Evolutionary conservation across 2,888 invertebrate genomes (phyloP).

Genomic region (Melikaiella ostensackeni): DNA sequence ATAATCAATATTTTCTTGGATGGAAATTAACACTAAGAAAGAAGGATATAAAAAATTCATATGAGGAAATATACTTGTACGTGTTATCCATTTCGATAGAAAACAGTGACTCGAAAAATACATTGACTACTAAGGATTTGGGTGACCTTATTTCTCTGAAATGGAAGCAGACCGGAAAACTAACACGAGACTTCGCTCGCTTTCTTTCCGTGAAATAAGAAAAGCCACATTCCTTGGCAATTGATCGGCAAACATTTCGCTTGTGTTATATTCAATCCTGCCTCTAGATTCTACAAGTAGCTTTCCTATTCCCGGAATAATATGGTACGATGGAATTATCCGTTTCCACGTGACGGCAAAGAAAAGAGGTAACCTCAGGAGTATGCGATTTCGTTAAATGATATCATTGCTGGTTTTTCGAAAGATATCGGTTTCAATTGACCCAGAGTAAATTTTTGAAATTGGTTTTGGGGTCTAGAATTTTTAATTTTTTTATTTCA

Average conservation of each 20-base stretch:
- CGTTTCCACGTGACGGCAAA: not conserved
- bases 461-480: too few relatives aligned
- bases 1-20: not conserved
- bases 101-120: not conserved
- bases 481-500: too few relatives aligned
- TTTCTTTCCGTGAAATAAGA: conserved; percentile 7
- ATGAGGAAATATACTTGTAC: not conserved
- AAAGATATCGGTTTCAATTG: too few relatives aligned
- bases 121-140: not conserved
- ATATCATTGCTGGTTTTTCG: too few relatives aligned
- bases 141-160: not conserved
- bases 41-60: not conserved
- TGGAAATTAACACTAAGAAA: not conserved
- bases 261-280: not conserved
- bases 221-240: conserved; percentile 15
- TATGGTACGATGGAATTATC: not conserved
- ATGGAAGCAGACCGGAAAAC: conserved; percentile 11
- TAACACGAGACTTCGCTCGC: not conserved
- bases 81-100: not conserved
- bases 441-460: too few relatives aligned
- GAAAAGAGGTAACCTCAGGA: too few relatives aligned
- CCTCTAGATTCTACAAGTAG: not conserved
- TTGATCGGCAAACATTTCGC: not conserved
- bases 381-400: too few relatives aligned
- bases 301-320: not conserved